Evolutionary conservation across 1,140 invertebrate species (phyloP).

Genomic region (Cotesia glomerata): DNA sequence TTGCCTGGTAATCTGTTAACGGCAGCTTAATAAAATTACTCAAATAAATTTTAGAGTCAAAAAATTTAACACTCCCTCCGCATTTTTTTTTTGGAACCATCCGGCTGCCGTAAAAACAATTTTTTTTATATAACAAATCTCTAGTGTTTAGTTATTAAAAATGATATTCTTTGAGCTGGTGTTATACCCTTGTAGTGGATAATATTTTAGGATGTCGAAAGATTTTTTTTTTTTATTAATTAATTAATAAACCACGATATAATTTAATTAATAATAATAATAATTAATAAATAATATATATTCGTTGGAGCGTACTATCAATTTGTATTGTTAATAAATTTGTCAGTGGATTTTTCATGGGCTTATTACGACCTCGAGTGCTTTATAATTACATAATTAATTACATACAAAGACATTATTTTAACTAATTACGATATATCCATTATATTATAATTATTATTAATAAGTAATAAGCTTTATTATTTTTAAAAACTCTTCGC

Average conservation of each 20-base stretch:
- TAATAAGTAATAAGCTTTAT: slow-evolving; percentile 1
- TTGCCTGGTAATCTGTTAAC: no score
- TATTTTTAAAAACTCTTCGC: slow-evolving; percentile 8
- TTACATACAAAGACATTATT: no score
- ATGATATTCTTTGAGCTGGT: slow-evolving; percentile 47
- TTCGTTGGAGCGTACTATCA: slow-evolving; percentile 34
- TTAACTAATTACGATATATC: no score
- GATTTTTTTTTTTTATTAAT: background rate
- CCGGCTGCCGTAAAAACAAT: no score
- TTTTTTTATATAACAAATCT: slow-evolving; percentile 27
- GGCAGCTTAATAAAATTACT: no score
- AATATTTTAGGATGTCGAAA: slow-evolving; percentile 15
- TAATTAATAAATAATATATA: no score
- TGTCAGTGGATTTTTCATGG: slow-evolving; percentile 1
- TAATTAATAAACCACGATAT: background rate
- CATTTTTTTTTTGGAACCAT: no score
- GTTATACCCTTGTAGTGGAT: slow-evolving; percentile 44
- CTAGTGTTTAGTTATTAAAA: slow-evolving; percentile 36
- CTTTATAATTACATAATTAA: no score
- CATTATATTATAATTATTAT: no score
- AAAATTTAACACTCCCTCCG: no score
- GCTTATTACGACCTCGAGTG: slow-evolving; percentile 20
- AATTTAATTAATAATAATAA: no score
- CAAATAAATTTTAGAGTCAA: no score
- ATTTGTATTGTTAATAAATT: slow-evolving; percentile 46